Percentiles rank a stretch among this genome's conserved stretches.
Conservation (phyloP, 2,113 vertebrate species). For the Xenopus laevis region DNA sequence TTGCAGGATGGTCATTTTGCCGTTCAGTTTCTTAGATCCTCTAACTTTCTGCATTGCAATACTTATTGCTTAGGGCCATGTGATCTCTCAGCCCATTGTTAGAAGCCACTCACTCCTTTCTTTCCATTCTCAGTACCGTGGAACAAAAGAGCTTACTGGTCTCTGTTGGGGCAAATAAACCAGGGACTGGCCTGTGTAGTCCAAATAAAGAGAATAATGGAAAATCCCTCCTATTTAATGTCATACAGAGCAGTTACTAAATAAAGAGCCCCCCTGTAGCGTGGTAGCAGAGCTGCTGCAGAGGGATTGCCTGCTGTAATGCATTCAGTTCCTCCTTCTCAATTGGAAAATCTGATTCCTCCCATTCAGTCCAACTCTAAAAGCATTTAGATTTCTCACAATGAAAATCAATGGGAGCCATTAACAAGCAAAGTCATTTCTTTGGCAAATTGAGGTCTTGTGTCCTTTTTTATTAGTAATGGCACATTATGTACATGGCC, state of each 20-base stretch:
- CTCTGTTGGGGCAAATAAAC: too few species aligned
- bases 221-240: too few species aligned
- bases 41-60: neutral
- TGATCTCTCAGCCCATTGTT: too few species aligned
- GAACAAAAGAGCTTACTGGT: too few species aligned
- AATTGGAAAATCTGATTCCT: conserved; percentile 9
- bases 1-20: neutral
- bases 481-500: neutral
- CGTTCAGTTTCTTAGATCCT: neutral
- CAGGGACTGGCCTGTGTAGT: too few species aligned
- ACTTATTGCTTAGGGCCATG: neutral
- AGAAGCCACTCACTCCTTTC: too few species aligned
- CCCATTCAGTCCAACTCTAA: conserved; percentile 12
- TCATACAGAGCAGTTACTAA: too few species aligned
- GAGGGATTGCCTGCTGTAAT: neutral
- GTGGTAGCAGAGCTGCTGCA: neutral
- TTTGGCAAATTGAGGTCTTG: neutral
- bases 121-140: too few species aligned
- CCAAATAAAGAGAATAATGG: too few species aligned
- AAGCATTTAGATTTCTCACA: conserved; percentile 9
- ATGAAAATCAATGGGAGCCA: conserved; percentile 19
- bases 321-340: neutral
- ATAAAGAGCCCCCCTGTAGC: neutral
- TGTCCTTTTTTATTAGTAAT: neutral
- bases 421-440: neutral